phyloP scores from a whole-genome alignment of 2,113 vertebrate genomes.

The Apodemus speciosus region DNA sequence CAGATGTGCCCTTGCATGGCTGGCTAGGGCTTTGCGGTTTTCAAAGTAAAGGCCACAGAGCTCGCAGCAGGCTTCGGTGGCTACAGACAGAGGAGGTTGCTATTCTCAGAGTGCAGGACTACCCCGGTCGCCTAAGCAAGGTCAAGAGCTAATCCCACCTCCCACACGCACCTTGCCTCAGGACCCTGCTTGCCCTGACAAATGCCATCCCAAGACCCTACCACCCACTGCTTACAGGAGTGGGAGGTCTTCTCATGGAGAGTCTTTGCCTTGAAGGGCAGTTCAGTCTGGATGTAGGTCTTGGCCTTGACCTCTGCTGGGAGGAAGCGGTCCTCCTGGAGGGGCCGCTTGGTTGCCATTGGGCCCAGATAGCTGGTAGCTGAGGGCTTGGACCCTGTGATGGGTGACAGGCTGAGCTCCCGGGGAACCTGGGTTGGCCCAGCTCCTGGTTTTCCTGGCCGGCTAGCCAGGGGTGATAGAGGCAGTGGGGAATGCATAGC shows the following conservation, averaged over 20 bases:
- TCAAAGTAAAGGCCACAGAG: conserved; percentile 97
- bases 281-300: conserved; percentile 89
- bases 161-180: conserved; percentile 25
- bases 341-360: conserved; percentile 87
- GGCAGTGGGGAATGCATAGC: conserved; percentile 82
- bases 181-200: conserved; percentile 28
- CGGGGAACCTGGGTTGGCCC: conserved; percentile 74
- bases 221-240: conserved; percentile 86
- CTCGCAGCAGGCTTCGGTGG: conserved; percentile 94
- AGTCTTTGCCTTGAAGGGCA: conserved; percentile 91
- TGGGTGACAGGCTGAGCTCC: conserved; percentile 81
- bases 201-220: conserved; percentile 67
- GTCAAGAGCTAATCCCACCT: conserved; percentile 55
- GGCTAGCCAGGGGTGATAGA: conserved; percentile 80
- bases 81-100: conserved; percentile 75
- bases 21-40: conserved; percentile 96
- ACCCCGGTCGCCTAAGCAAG: conserved; percentile 43
- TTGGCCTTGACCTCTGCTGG: conserved; percentile 84
- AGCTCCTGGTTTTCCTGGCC: conserved; percentile 86
- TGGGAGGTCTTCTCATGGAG: conserved; percentile 89
- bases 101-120: neutral
- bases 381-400: conserved; percentile 82
- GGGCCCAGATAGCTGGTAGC: conserved; percentile 83
- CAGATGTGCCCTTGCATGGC: conserved; percentile 95
- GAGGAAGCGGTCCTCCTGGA: conserved; percentile 85